Evolutionary conservation across 2,113 vertebrate species (phyloP).

Genomic region (Alaudala cheleensis): DNA sequence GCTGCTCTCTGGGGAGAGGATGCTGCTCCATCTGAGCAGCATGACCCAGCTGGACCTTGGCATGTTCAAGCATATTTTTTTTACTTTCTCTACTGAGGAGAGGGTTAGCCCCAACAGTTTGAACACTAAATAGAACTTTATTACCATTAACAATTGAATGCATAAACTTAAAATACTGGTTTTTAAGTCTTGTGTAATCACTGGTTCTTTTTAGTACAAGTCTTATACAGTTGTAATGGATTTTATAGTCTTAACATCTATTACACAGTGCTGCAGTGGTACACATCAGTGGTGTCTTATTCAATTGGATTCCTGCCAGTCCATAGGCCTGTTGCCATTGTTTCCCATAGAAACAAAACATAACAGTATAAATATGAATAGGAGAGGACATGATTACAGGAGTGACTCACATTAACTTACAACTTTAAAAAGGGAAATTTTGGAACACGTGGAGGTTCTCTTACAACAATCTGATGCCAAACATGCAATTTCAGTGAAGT

Average conservation of each 20-base stretch:
- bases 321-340: constrained; percentile 47
- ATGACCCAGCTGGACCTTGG: background rate
- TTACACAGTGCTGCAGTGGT: background rate
- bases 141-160: background rate
- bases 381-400: constrained; percentile 40
- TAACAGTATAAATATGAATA: constrained; percentile 58
- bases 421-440: constrained; percentile 42
- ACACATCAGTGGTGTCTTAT: constrained; percentile 12
- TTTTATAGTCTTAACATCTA: constrained; percentile 19
- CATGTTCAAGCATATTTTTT: rapidly evolving
- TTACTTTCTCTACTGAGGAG: background rate
- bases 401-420: constrained; percentile 59
- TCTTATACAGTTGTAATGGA: background rate
- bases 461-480: constrained; percentile 42
- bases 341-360: constrained; percentile 69
- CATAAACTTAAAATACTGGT: background rate
- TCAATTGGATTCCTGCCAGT: constrained; percentile 34
- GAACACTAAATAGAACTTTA: background rate
- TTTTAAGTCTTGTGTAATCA: background rate
- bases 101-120: background rate
- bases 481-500: constrained; percentile 47
- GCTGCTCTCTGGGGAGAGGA: background rate
- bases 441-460: constrained; percentile 21
- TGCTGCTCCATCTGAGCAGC: constrained; percentile 27
- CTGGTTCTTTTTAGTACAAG: background rate